Evolutionary conservation across 2,797 vertebrate species (phyloP).

Genomic region (Monodelphis domestica): DNA sequence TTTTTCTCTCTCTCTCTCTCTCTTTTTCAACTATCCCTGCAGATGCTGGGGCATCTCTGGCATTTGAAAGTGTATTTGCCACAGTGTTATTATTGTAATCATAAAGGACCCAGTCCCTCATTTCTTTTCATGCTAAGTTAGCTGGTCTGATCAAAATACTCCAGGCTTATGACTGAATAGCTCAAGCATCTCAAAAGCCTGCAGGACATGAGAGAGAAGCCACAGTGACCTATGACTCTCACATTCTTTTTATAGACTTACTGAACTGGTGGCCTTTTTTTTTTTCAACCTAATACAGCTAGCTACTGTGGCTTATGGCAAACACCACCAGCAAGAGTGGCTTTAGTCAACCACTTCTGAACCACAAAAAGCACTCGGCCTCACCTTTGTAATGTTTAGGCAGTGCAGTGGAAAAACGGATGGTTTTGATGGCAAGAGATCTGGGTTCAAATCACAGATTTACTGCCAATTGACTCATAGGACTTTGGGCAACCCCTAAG

Average conservation of each 20-base stretch:
- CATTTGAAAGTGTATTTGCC: conserved; percentile 57
- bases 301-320: conserved; percentile 42
- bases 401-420: neutral
- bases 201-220: conserved; percentile 72
- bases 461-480: neutral
- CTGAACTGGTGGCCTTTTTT: conserved; percentile 49
- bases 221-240: neutral
- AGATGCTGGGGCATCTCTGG: conserved; percentile 28
- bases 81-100: conserved; percentile 52
- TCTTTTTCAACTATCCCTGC: conserved; percentile 16
- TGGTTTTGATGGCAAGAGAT: neutral
- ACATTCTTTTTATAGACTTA: conserved; percentile 69
- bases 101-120: conserved; percentile 68
- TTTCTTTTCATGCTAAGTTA: conserved; percentile 75
- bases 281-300: conserved; percentile 43
- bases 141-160: conserved; percentile 75
- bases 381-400: neutral
- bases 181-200: conserved; percentile 76
- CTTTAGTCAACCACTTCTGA: conserved; percentile 49
- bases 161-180: conserved; percentile 72
- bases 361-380: conserved; percentile 37
- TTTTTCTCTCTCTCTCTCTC: rapidly evolving
- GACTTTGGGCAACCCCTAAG: neutral
- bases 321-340: conserved; percentile 58
- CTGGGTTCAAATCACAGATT: neutral